phyloP scores from a whole-genome alignment of 2,888 invertebrate genomes.

The Laothoe populi region DNA sequence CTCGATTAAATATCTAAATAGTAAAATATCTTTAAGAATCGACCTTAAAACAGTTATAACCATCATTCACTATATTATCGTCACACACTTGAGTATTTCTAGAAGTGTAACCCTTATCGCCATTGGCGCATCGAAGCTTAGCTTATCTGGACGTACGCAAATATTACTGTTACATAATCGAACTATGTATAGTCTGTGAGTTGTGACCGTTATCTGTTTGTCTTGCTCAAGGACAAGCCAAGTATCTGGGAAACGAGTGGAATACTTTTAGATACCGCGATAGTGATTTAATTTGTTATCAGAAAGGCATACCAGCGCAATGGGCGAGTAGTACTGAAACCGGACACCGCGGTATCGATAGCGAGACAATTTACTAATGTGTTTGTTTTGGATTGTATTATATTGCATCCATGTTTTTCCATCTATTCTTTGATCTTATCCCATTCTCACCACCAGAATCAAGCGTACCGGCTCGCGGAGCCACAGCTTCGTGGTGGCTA shows the following conservation, averaged over 20 bases:
- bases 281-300: conserved; percentile 5
- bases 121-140: neutral
- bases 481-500: too few relatives aligned
- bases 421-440: too few relatives aligned
- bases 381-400: too few relatives aligned
- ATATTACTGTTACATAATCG: conserved; percentile 20
- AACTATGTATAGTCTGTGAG: conserved; percentile 3
- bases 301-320: too few relatives aligned
- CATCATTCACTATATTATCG: neutral
- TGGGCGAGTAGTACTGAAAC: too few relatives aligned
- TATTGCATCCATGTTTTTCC: too few relatives aligned
- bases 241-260: conserved; percentile 12
- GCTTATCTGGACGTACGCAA: conserved; percentile 18
- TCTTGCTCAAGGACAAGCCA: conserved; percentile 15
- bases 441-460: too few relatives aligned
- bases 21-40: neutral
- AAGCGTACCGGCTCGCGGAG: too few relatives aligned
- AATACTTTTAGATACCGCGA: conserved; percentile 12
- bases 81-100: neutral
- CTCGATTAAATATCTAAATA: too few relatives aligned
- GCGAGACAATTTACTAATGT: too few relatives aligned
- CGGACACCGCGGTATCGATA: too few relatives aligned
- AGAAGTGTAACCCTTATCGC: conserved; percentile 8
- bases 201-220: conserved; percentile 18
- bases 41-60: neutral